Base-by-base conservation (phyloP, 2,888 invertebrate genomes). In the Corbicula japonica region DNA sequence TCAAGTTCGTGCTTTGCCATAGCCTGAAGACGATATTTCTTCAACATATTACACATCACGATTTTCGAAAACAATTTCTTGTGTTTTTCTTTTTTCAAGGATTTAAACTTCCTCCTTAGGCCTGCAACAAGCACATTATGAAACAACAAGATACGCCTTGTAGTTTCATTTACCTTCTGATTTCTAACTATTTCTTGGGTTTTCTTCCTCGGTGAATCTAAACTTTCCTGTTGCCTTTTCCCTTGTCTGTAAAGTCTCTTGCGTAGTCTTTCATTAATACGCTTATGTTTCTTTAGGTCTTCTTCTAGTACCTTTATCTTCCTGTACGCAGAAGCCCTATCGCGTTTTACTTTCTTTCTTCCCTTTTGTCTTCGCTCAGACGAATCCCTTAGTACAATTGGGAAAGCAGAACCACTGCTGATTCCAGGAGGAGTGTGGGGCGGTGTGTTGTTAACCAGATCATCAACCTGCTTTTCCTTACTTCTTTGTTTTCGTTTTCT, bases 291-390 rank as follows among this genome's bases (percentile, higher is more conserved):
- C 23, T 18, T 30, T 21, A 65, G 50, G 28, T 70, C 56, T 28
- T 34, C 28, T 38, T 56, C 34, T 4, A 71, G 26, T 34, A 65
- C 52, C 38, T 61, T 38, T 23, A 74, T 61, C 18, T 61, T 48
- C 32, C 71, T 50, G 56, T 80, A 80, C 1, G 62, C 52, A 23
- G 54, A 68, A 6, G 71, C 48, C 35, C 68, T 35, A 30, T 76
- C 72, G 38, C 38, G 21, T 44, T 58, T 65, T n/a, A n/a, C n/a
- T n/a, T n/a, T n/a, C n/a, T n/a, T n/a, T n/a, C n/a, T n/a, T n/a
- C n/a, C n/a, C n/a, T n/a, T n/a, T n/a, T n/a, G n/a, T n/a, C n/a
- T n/a, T n/a, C n/a, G n/a, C n/a, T n/a, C n/a, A n/a, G n/a, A n/a
- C n/a, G n/a, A n/a, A n/a, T n/a, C n/a, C n/a, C n/a, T n/a, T n/a